These are phyloP conservation scores for Xanthorhoe spadicearia DNA, from an alignment of 2,888 invertebrate species.

Conservation along the genomic window DNA sequence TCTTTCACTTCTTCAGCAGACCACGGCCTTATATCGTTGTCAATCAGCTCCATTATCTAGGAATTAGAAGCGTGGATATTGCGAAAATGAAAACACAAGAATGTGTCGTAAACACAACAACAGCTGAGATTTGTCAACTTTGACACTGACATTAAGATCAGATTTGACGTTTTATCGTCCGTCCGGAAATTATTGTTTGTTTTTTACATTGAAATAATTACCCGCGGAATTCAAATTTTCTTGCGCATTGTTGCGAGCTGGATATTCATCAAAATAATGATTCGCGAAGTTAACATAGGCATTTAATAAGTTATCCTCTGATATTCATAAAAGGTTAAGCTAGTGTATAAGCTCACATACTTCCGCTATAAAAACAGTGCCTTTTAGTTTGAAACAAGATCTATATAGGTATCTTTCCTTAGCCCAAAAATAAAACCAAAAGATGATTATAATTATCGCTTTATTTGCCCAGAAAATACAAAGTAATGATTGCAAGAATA, in stretches of 20 bases:
- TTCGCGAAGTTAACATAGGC: too few relatives aligned
- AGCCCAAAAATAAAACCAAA: neutral
- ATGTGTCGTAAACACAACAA: neutral
- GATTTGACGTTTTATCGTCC: slow-evolving; percentile 6
- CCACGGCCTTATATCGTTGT: slow-evolving; percentile 76
- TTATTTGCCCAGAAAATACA: slow-evolving; percentile 84
- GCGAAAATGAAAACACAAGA: neutral
- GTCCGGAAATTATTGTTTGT: slow-evolving; percentile 4
- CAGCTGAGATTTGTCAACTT: neutral
- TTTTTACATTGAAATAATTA: too few relatives aligned
- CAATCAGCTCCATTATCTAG: slow-evolving; percentile 70
- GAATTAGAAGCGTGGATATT: slow-evolving; percentile 18
- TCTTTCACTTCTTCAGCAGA: slow-evolving; percentile 75
- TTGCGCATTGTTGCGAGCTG: too few relatives aligned
- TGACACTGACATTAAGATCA: slow-evolving; percentile 12
- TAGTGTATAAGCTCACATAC: too few relatives aligned
- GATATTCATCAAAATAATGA: too few relatives aligned
- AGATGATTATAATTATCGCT: slow-evolving; percentile 75
- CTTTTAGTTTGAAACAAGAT: too few relatives aligned
- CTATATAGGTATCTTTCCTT: too few relatives aligned
- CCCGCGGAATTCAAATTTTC: too few relatives aligned
- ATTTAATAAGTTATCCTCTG: neutral
- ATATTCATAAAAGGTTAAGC: too few relatives aligned
- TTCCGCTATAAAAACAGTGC: too few relatives aligned
- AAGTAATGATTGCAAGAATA: slow-evolving; percentile 81